Evolutionary conservation across 2,113 vertebrate species (phyloP), one percentile per base, ranked within the genome.

Genomic region (Haemorhous mexicanus): DNA sequence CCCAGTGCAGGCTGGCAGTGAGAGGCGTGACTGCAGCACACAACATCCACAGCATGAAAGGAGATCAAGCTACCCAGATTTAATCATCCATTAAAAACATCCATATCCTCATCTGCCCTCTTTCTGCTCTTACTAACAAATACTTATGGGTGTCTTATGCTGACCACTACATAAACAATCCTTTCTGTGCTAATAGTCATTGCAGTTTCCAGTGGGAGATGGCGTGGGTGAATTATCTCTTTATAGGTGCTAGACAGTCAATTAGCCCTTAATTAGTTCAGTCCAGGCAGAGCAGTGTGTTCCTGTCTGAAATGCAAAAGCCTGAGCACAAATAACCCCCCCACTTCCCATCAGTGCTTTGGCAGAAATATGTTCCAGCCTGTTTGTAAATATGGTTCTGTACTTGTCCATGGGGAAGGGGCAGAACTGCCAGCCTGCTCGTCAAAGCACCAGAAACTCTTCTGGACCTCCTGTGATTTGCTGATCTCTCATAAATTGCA

Each of bases 11-110:
- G 96, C 98, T 94, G 95, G 96, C 96, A 95, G 96, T 7, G 78
- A 96, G 97, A 97, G 97, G 98, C 92, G 96, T 96, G 97, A 97
- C 97, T 97, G 97, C 98, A 95, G 97, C 97, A 84, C 92, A 78
- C 94, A 96, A 77, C 97, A 95, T 75, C 90, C 81, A 91, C 95
- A 96, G 97, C 96, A 84, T 41, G 96, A 96, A 92, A 94, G 92
- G 76, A 97, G 89, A 97, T 89, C 94, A 67, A 95, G 89, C 96
- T 90, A 44, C 76, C 56, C 76, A 72, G 97, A 95, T 95, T 81
- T 86, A 88, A 95, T 91, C 87, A 93, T 63, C 89, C n/a, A 75
- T 89, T 80, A 84, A 68, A 85, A 93, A 77, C 89, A 53, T 55
- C 68, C 55, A 11, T 52, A 91, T 56, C 81, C 81, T 91, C 55